Percentiles rank a stretch among this genome's conserved stretches.
These are phyloP conservation scores for Corydoras sp. DNA, from an alignment of 2,113 vertebrate species.

Conservation along the genomic window DNA sequence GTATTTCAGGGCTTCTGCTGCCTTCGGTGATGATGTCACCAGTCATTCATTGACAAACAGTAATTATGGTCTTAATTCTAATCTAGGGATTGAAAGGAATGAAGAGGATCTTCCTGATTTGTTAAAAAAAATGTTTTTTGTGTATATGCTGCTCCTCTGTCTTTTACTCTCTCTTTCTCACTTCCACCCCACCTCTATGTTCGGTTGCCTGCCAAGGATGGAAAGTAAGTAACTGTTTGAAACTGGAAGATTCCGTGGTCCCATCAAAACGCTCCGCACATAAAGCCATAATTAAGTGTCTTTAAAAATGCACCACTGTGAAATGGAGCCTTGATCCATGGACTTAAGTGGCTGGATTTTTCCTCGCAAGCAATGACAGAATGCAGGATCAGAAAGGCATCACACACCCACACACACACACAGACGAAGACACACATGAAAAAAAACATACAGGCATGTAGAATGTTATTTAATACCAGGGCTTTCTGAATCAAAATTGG, in stretches of 20 bases:
- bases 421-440: background rate
- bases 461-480: slow-evolving; percentile 41
- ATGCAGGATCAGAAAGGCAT: slow-evolving; percentile 35
- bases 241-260: slow-evolving; percentile 59
- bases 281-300: slow-evolving; percentile 75
- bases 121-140: slow-evolving; percentile 53
- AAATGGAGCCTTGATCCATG: slow-evolving; percentile 66
- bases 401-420: slow-evolving; percentile 17
- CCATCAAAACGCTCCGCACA: slow-evolving; percentile 60
- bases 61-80: slow-evolving; percentile 65
- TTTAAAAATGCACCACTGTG: slow-evolving; percentile 73
- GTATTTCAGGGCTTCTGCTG: slow-evolving; percentile 16
- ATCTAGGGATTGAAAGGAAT: slow-evolving; percentile 56
- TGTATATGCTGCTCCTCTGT: slow-evolving; percentile 44
- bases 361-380: slow-evolving; percentile 60
- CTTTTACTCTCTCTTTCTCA: background rate
- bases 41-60: slow-evolving; percentile 57
- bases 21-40: slow-evolving; percentile 60
- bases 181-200: slow-evolving; percentile 8
- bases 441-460: slow-evolving; percentile 26
- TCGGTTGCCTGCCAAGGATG: slow-evolving; percentile 61
- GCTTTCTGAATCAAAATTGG: slow-evolving; percentile 44
- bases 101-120: slow-evolving; percentile 52
- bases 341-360: slow-evolving; percentile 65
- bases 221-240: slow-evolving; percentile 73